Evolutionary conservation across 2,888 invertebrate species (phyloP), one percentile per base, ranked within the genome.

Genomic region (Leptura quadrifasciata): DNA sequence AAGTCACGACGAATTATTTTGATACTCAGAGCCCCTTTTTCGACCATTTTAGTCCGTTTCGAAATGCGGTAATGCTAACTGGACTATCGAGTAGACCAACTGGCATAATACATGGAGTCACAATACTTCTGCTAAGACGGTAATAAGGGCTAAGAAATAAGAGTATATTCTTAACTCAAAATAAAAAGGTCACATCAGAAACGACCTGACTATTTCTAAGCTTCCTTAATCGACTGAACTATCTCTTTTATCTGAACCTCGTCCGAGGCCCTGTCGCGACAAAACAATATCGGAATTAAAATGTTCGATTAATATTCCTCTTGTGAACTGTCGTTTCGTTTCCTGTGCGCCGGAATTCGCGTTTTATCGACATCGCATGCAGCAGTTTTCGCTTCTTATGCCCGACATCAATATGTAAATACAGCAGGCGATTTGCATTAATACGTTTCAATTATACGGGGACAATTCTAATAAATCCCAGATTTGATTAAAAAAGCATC

Each of bases 351-450:
- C 58, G 69, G 58, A 69, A 69, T 69, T 69, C 58, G 69, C 69
- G 24, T 69, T 57, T 75, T 65, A 73, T 65, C 73, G 27, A 64
- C 57, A 64, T 57, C 52, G 27, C 55, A 60, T 64, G 65, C 73
- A 70, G 67, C 60, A 64, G 55, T 68, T 68, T 55, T 74, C 74
- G 57, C 65, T 67, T 73, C 35, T 64, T 47, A 52, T 57, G 55
- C 63, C 72, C 77, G 72, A 69, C 79, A 77, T 79, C 78, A 76
- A 77, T 80, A 81, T 81, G 82, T 75, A 80, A 82, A 82, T 77
- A 68, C 75, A 68, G 76, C 72, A 70, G 70, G 68, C 79, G 72
- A 81, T 81, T 79, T 82, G 81, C 81, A 82, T 82, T 81, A 80
- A 79, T 80, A 81, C 75, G 78, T 73, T 70, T 75, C 76, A 74